Evolutionary conservation across 2,888 invertebrate genomes (phyloP).

Genomic region (Coremacera marginata): DNA sequence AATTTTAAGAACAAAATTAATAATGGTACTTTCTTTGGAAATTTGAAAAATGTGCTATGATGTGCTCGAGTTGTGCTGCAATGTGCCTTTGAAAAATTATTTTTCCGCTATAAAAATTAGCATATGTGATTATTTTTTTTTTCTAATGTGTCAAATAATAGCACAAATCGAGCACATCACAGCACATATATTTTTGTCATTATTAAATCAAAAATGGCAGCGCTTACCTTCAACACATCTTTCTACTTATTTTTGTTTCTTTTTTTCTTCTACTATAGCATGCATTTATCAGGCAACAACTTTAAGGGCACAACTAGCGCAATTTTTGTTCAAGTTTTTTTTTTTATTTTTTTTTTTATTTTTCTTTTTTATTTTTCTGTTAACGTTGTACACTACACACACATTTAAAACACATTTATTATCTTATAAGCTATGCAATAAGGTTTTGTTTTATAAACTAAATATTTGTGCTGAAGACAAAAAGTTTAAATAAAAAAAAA

Average conservation of each 20-base stretch:
- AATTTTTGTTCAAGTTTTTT: not conserved
- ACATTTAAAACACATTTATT: slow-evolving; percentile 36
- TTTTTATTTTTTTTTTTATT: not conserved
- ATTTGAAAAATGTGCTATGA: no score
- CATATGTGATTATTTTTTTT: no score
- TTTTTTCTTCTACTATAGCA: slow-evolving; percentile 3
- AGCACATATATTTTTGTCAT: not conserved
- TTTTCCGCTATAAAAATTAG: no score
- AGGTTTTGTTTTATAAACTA: slow-evolving; percentile 13
- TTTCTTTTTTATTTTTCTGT: not conserved
- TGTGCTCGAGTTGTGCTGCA: no score
- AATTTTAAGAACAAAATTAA: no score
- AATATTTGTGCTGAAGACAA: slow-evolving; percentile 36
- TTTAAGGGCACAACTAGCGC: slow-evolving; percentile 15
- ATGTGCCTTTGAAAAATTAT: no score
- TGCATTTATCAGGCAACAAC: slow-evolving; percentile 39
- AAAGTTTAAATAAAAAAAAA: not conserved
- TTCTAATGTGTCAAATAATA: no score
- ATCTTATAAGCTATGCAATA: not conserved
- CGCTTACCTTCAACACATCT: not conserved
- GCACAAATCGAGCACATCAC: not conserved
- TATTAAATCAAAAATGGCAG: no score
- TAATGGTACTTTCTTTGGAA: no score
- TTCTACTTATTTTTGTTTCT: not conserved
- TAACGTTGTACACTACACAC: slow-evolving; percentile 27